Evolutionary conservation across 2,113 vertebrate genomes (phyloP), one percentile per base, ranked within the genome.

Genomic region (Engraulis encrasicolus): DNA sequence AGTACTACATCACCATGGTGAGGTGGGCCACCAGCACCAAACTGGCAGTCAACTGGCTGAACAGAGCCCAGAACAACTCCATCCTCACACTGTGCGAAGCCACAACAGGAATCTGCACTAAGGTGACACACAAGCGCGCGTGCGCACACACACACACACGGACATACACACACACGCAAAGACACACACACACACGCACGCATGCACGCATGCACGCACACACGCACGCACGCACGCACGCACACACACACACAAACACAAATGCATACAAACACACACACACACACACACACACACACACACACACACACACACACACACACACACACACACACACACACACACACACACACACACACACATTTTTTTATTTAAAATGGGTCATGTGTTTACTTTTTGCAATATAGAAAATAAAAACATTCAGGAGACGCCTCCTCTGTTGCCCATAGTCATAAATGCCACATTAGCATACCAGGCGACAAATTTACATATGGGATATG

Each of bases 11-110:
- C 86, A 99, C 97, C 84, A 99, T 99, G 97, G 98, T 99, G 89
- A 99, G 97, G 31, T 99, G 98, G 98, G 97, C 97, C 79, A 98
- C 97, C 78, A 97, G 95, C 90, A 99, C 97, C 84, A 99, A 98
- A 88, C 96, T 99, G 88, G 97, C 97, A 5, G 97, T 99, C 74
- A 99, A 97, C 93, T 99, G 98, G 98, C 91, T 99, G 88, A 99
- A 97, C 96, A 92, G 98, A 82, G 97, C 97, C 0, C 98, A 99
- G 95, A 99, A 99, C 15, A 95, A 98, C 86, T 99, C 98, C 3
- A 96, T 99, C 84, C 95, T 99, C 80, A 99, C 97, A 0, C 95
- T 99, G 83, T 99, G 98, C 0, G 97, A 99, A 0, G 98, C 96
- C 85, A 99, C 97, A 2, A 99, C 98, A 0, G 98, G 98, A 0